Evolutionary conservation across 2,113 vertebrate genomes (phyloP), one percentile per base, ranked within the genome.

Genomic region (Galemys pyrenaicus): DNA sequence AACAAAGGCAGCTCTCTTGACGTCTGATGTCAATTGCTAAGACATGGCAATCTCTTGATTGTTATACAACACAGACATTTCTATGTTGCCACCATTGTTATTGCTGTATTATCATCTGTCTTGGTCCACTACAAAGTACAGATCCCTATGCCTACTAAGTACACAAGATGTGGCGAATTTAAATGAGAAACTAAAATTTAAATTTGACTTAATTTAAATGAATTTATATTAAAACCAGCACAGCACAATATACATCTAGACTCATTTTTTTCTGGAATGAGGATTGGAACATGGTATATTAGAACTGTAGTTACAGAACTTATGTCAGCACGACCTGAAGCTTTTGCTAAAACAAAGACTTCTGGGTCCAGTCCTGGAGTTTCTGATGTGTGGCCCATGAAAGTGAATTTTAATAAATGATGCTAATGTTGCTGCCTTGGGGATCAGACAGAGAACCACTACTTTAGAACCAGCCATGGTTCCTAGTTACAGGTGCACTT

Each of bases 381-480:
- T 75, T 51, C n/a, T 44, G 39, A 32, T 26, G 1, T 1, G 28
- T 9, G 26, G 22, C 2, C 54, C 54, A 54, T 24, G 44, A 74
- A 56, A 62, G 30, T 41, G 8, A 19, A 35, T 60, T 78, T 71
- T 77, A 56, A 67, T 30, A 37, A 16, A 4, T 13, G 24, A 73
- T 16, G 35, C 15, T n/a, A 16, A 9, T 35, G 17, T 51, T 71
- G 16, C 5, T 30, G 32, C 1, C 39, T 28, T 6, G 9, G 24
- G 22, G 2, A 51, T 3, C 5, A 0, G n/a, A 71, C 4, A 17
- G 35, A 17, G 35, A 80, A 35, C 28, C 3, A 6, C 7, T 22
- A 8, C 41, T 58, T 65, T 37, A 12, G 1, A 12, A 6, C 1
- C 16, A 8, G 2, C 64, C 15, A 2, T 7, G 0, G 1, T 32